Conservation (phyloP, 2,888 invertebrate genomes). For the Sesia apiformis region DNA sequence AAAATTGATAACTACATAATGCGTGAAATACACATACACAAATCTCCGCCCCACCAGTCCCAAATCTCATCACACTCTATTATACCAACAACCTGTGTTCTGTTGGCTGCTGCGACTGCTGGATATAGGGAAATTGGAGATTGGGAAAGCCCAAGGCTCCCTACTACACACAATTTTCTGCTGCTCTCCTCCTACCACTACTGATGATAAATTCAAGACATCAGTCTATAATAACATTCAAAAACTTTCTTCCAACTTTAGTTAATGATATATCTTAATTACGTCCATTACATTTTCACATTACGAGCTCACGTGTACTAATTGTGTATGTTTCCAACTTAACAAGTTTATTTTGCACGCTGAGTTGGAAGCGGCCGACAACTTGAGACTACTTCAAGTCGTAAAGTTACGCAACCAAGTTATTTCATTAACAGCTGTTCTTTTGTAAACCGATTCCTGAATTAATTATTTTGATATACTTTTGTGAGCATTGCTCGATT, state of each 20-base stretch:
- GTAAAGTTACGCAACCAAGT: constrained; percentile 1
- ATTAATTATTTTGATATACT: not conserved
- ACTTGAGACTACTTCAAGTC: constrained; percentile 2
- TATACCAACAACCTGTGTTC: too few species aligned
- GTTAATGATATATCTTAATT: not conserved
- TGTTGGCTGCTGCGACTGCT: too few species aligned
- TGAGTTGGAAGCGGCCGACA: constrained; percentile 1
- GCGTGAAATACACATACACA: too few species aligned
- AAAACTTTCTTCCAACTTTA: not conserved
- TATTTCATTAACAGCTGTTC: constrained; percentile 1
- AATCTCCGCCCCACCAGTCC: too few species aligned
- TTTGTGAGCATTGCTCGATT: not conserved
- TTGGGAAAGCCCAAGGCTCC: too few species aligned
- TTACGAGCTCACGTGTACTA: not conserved
- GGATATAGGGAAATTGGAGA: too few species aligned
- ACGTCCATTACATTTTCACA: not conserved
- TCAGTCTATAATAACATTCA: too few species aligned
- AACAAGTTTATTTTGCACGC: constrained; percentile 3
- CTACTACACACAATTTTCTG: too few species aligned
- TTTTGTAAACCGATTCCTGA: not conserved
- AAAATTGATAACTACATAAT: too few species aligned
- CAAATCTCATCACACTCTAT: too few species aligned
- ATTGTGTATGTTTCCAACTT: not conserved
- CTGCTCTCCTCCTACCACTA: too few species aligned
- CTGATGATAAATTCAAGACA: too few species aligned